Base-by-base conservation (phyloP, 2,888 invertebrate species). In the Hirtodrosophila alboralis region DNA sequence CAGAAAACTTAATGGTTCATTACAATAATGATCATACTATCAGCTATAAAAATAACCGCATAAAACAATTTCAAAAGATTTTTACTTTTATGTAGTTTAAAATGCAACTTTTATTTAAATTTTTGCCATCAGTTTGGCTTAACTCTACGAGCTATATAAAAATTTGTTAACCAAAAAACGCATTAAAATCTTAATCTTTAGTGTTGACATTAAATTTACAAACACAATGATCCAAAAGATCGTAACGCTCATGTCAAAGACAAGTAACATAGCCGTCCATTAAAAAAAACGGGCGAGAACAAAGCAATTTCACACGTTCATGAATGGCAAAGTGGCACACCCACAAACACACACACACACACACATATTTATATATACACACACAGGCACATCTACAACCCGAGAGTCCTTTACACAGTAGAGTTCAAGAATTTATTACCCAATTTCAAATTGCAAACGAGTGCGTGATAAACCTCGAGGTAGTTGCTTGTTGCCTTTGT, bases 391-490 rank as follows among this genome's bases (percentile, higher is more conserved):
- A 18, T 2, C 36, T 1, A 23, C 9, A 5, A 6, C 23, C 4
- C n/a, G 44, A 10, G 38, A 49, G 56, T 67, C 31, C 34, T 27
- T 58, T 40, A 34, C 40, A 36, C 48, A 53, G 30, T 40, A 45
- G 70, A 67, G 85, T 75, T 83, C 58, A 66, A 61, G 67, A 84
- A 84, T 87, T 87, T 87, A 84, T 84, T 77, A 84, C 85, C 87
- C 87, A 84, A 84, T 84, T 86, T 87, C 60, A 86, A 87, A 87
- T 85, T 86, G 84, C 84, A 84, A 87, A 81, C 86, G 86, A 84
- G 81, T 76, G 86, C 83, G 87, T 87, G 72, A 83, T 87, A 84
- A 84, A 80, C 73, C 62, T 76, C 62, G 59, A 62, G 63, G 47
- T 57, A 53, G 53, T 47, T 70, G 13, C n/a, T 45, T 31, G 36